phyloP scores from a whole-genome alignment of 2,113 vertebrate species.

The Lanius collurio region DNA sequence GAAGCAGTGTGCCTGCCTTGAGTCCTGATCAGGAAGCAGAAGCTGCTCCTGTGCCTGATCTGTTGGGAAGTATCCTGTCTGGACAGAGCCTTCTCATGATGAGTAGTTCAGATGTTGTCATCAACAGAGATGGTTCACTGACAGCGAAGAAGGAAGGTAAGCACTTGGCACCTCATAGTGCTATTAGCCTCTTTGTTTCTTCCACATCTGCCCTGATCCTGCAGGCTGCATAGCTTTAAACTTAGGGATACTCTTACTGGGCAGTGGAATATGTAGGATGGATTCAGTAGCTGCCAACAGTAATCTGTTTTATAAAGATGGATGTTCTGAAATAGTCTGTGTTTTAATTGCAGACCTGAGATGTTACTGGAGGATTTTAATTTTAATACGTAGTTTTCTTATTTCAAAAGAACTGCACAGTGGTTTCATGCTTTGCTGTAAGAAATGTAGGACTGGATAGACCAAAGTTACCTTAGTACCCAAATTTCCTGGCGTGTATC shows the following conservation, averaged over 20 bases:
- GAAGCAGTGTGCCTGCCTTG: conserved; percentile 62
- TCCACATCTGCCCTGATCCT: neutral
- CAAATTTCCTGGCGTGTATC: neutral
- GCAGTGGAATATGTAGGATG: neutral
- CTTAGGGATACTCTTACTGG: neutral
- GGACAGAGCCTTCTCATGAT: conserved; percentile 93
- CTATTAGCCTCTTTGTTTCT: neutral
- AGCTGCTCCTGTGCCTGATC: conserved; percentile 84
- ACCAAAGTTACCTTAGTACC: neutral
- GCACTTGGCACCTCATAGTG: neutral
- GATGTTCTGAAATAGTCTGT: neutral
- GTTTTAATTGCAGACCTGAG: neutral
- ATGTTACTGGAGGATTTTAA: neutral
- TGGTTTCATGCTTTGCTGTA: neutral
- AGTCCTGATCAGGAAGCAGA: conserved; percentile 71
- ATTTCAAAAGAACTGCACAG: neutral
- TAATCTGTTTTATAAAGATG: neutral
- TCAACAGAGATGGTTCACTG: conserved; percentile 93
- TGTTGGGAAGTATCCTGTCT: conserved; percentile 92
- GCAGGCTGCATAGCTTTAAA: neutral
- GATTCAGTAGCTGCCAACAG: neutral
- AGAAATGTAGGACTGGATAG: neutral
- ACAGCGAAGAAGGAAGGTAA: conserved; percentile 82
- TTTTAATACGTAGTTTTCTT: neutral
- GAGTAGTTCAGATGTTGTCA: conserved; percentile 88